Evolutionary conservation across 2,797 vertebrate genomes (phyloP).

Genomic region (Alectoris magna): DNA sequence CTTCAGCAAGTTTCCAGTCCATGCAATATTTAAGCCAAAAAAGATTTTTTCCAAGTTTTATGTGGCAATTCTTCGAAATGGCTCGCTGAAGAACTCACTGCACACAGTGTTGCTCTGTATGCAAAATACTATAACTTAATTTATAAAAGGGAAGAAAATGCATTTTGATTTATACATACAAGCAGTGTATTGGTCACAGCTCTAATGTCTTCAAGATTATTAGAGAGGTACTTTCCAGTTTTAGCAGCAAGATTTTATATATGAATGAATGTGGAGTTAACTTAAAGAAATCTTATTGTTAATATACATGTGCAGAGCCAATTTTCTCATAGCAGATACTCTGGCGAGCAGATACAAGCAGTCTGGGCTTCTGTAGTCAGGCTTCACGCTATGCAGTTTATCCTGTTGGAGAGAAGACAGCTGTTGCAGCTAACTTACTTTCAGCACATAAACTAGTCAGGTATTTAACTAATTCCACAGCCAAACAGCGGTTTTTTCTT

Average conservation of each 20-base stretch:
- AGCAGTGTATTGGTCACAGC: background rate
- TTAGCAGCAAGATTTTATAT: background rate
- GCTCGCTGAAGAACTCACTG: background rate
- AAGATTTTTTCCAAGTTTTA: constrained; percentile 6
- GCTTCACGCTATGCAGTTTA: constrained; percentile 24
- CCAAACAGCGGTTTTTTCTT: background rate
- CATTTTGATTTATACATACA: background rate
- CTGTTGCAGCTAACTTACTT: constrained; percentile 21
- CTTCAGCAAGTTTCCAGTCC: constrained; percentile 31
- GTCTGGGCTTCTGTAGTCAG: background rate
- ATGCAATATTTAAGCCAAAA: background rate
- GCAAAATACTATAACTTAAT: background rate
- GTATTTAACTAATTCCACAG: background rate
- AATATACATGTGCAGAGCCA: background rate
- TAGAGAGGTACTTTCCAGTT: background rate
- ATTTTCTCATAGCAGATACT: background rate
- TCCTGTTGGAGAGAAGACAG: background rate
- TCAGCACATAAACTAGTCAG: background rate
- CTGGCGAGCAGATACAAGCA: background rate
- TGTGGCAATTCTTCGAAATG: constrained; percentile 2
- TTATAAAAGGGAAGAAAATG: background rate
- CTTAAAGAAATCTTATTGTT: background rate
- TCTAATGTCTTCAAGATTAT: background rate
- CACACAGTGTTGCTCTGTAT: background rate
- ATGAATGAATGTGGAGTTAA: background rate